Percentiles rank a stretch among this genome's conserved stretches.
Evolutionary conservation across 1,140 invertebrate genomes (phyloP).

Genomic region (Calliphora vicina): DNA sequence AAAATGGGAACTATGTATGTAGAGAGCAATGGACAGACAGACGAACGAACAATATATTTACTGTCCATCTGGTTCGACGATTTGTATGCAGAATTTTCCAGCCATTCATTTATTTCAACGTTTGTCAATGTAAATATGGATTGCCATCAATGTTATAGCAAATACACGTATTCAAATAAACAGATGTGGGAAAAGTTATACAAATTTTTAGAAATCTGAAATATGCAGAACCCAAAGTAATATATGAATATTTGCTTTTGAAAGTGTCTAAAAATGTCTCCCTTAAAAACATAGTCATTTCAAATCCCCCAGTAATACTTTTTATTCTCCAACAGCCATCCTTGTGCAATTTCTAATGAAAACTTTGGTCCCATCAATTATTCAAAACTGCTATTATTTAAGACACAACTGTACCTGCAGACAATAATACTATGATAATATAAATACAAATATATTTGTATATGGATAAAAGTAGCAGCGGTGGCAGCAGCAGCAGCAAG

Average conservation of each 20-base stretch:
- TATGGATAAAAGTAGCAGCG: neutral
- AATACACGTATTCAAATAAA: neutral
- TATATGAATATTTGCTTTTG: too few species aligned
- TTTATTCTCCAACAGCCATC: too few species aligned
- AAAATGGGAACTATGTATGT: too few species aligned
- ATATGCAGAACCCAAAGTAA: too few species aligned
- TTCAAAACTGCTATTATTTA: neutral
- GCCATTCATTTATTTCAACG: constrained; percentile 40
- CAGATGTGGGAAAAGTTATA: neutral
- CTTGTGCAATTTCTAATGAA: too few species aligned
- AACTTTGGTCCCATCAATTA: too few species aligned
- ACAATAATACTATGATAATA: neutral
- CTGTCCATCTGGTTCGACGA: constrained; percentile 42
- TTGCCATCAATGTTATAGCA: neutral
- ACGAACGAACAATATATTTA: constrained; percentile 37
- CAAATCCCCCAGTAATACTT: too few species aligned
- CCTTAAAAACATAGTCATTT: too few species aligned
- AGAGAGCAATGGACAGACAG: constrained; percentile 8
- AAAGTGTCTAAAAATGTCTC: too few species aligned
- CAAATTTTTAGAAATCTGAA: too few species aligned
- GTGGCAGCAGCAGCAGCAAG: neutral
- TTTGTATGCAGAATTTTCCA: constrained; percentile 45
- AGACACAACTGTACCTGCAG: neutral
- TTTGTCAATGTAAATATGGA: constrained; percentile 11
- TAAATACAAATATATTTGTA: neutral